Evolutionary conservation across 2,888 invertebrate genomes (phyloP), one percentile per base, ranked within the genome.

Genomic region (Tanytarsus gracilentus): DNA sequence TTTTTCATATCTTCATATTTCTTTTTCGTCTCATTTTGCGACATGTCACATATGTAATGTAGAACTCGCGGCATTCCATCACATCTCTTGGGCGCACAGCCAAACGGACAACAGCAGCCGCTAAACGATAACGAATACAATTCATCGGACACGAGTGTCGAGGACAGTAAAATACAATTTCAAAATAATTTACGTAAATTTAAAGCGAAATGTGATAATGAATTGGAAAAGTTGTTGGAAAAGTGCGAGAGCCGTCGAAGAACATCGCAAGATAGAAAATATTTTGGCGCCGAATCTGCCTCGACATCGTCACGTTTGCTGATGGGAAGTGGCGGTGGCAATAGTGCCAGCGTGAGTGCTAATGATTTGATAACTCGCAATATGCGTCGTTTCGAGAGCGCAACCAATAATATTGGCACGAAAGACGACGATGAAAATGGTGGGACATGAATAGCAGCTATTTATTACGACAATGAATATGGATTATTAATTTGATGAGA

Each of bases 41-140:
- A 36, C 16, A 3, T n/a, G n/a, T n/a, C n/a, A n/a, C n/a, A 40
- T 18, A 30, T 14, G 23, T 23, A 49, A 60, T 61, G 36, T 56
- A 70, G 71, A 63, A 66, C 66, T 3, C 76, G 78, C 65, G 78
- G 78, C 56, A 76, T 77, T 66, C 75, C 79, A 26, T 75, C 76
- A 25, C 74, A 76, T 66, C 69, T 75, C 64, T 68, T 77, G 66
- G 69, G 68, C 25, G 66, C 68, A 49, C 56, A 58, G 26, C 62
- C 51, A 50, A 40, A 44, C 26, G 51, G 48, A 26, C 51, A 26
- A n/a, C 59, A 48, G 50, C 23, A 50, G 29, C 59, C 39, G 36
- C 59, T 49, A 8, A 56, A 56, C 18, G 56, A 49, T 33, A 59
- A 30, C 14, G 59, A 49, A 49, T 36, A 49, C 48, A 52, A 59